Conservation (phyloP, 2,888 invertebrate genomes). For the Aleiodes testaceus region DNA sequence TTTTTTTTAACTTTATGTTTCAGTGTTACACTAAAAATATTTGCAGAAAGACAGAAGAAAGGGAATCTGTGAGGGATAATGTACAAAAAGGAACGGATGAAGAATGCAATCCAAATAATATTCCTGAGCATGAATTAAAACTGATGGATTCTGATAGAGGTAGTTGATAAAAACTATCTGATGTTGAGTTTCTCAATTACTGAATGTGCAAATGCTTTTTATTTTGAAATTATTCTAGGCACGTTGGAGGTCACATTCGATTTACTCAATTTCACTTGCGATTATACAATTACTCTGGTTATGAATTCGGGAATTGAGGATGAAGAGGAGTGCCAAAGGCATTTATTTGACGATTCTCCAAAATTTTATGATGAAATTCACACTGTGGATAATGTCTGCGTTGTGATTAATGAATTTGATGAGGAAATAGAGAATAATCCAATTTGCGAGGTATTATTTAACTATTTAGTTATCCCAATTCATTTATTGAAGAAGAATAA, state of each 20-base stretch:
- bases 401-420: conserved; percentile 7
- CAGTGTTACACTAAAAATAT: conserved; percentile 35
- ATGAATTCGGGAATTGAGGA: conserved; percentile 47
- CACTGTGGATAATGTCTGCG: conserved; percentile 44
- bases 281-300: conserved; percentile 47
- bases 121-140: not conserved
- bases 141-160: not conserved
- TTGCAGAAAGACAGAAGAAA: conserved; percentile 11
- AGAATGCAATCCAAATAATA: conserved; percentile 22
- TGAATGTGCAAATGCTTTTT: no score
- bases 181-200: not conserved
- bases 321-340: conserved; percentile 45
- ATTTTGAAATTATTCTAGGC: conserved; percentile 36
- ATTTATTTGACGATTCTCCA: conserved; percentile 40
- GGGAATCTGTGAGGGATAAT: not conserved
- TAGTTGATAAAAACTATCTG: not conserved
- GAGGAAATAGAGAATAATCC: not conserved
- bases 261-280: conserved; percentile 42
- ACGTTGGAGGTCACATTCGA: conserved; percentile 40
- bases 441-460: conserved; percentile 29
- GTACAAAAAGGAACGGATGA: not conserved
- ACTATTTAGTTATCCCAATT: not conserved
- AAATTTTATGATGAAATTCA: conserved; percentile 45
- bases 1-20: conserved; percentile 12
- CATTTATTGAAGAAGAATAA: not conserved